Evolutionary conservation across 2,797 vertebrate genomes (phyloP), one percentile per base, ranked within the genome.

Genomic region (Masticophis lateralis): DNA sequence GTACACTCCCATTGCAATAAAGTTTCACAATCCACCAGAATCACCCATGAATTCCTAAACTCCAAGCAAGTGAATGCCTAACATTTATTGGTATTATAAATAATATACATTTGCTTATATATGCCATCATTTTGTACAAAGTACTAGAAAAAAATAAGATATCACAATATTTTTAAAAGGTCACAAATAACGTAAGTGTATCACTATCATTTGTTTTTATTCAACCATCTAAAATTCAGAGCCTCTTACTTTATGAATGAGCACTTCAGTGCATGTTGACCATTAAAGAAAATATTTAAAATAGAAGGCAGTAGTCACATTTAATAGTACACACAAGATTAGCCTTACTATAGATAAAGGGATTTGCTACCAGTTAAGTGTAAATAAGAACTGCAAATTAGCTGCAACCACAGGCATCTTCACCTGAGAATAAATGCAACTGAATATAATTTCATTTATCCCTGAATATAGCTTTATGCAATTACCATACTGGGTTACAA

Each of bases 211-310:
- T 69, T 2, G 37, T 91, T 74, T 88, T 95, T 90, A 59, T 92
- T 87, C 8, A 93, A 28, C 86, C 90, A 93, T 94, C 88, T 89
- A 94, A 90, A 92, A 93, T 93, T 79, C 94, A 61, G 69, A 79
- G 63, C 89, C 66, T 74, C 14, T 32, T 96, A 93, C 61, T n/a
- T 83, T 94, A 51, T n/a, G 87, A 37, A n/a, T 86, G 9, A 60
- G 37, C 27, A 86, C 51, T 91, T 74, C 86, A 86, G 5, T 86
- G 20, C 61, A 20, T 0, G 1, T 18, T 57, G 14, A 90, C 32
- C 16, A 22, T 87, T 90, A 74, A 79, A 83, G 32, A 79, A 83
- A 91, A 63, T 12, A 20, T 93, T 53, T 6, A 16, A 91, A 60
- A 74, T 4, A 69, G 3, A 88, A 59, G 13, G 32, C 18, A 51